Evolutionary conservation across 2,888 invertebrate genomes (phyloP).

Genomic region (Zaprionus bogoriensis): DNA sequence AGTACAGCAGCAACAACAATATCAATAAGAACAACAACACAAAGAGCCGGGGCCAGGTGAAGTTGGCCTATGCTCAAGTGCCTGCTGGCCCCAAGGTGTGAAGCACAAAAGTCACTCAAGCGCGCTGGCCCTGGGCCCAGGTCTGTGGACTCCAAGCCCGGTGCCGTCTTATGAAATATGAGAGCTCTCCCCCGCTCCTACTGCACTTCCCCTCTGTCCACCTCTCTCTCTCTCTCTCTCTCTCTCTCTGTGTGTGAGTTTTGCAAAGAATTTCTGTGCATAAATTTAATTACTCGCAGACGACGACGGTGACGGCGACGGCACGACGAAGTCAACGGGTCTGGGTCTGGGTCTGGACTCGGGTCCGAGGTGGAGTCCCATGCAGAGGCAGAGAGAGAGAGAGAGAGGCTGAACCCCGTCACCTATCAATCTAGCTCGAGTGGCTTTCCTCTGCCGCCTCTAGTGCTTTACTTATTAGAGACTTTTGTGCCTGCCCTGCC

Average conservation of each 20-base stretch:
- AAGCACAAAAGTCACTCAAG: constrained; percentile 77
- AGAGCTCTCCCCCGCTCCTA: constrained; percentile 38
- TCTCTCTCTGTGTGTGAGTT: constrained; percentile 26
- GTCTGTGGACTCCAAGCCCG: too few relatives aligned
- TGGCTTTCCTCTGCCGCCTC: constrained; percentile 66
- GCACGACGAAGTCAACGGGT: constrained; percentile 27
- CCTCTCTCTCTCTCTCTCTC: background rate
- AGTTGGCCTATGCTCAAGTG: constrained; percentile 55
- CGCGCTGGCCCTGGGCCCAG: constrained; percentile 49
- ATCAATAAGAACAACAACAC: background rate
- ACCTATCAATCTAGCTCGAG: constrained; percentile 81
- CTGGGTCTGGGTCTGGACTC: constrained; percentile 15
- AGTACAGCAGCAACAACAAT: background rate
- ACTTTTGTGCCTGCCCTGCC: constrained; percentile 58
- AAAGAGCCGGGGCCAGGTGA: constrained; percentile 10
- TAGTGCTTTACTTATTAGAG: constrained; percentile 80
- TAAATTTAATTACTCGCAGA: constrained; percentile 77
- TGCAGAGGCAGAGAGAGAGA: background rate
- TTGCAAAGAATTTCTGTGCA: constrained; percentile 77
- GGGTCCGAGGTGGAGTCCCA: background rate
- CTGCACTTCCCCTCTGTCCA: background rate
- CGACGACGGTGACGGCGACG: constrained; percentile 17
- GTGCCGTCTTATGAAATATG: constrained; percentile 72
- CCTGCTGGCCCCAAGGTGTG: constrained; percentile 61
- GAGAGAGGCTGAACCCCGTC: constrained; percentile 73